phyloP scores from a whole-genome alignment of 2,888 invertebrate species.

The Athalia circularis region DNA sequence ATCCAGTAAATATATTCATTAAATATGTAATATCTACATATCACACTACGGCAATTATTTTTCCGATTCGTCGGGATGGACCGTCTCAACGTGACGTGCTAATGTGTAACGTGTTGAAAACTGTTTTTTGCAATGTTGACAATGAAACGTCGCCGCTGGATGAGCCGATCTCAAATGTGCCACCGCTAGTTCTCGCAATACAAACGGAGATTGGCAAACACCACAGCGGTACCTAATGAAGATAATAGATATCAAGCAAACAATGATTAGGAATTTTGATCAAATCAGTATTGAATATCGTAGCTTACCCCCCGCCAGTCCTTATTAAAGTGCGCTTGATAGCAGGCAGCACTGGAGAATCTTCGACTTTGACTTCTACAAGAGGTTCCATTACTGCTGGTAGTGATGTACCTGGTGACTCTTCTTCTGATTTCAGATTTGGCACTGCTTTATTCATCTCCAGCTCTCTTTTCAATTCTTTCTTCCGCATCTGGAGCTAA shows the following conservation, averaged over 20 bases:
- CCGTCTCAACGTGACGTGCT: slow-evolving; percentile 66
- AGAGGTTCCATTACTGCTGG: slow-evolving; percentile 58
- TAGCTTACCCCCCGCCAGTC: slow-evolving; percentile 62
- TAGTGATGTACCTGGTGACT: slow-evolving; percentile 56
- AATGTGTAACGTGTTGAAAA: slow-evolving; percentile 67
- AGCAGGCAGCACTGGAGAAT: slow-evolving; percentile 59
- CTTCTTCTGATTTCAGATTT: slow-evolving; percentile 58
- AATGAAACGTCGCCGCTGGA: slow-evolving; percentile 68
- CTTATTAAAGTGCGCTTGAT: slow-evolving; percentile 65
- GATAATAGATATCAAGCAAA: slow-evolving; percentile 8
- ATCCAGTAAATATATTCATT: neutral
- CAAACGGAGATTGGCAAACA: slow-evolving; percentile 67
- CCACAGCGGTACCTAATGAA: slow-evolving; percentile 66
- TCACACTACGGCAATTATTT: slow-evolving; percentile 55
- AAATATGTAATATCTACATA: slow-evolving; percentile 20
- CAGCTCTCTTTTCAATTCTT: slow-evolving; percentile 53
- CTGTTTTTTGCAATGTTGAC: slow-evolving; percentile 68
- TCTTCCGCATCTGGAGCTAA: slow-evolving; percentile 52
- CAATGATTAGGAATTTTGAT: slow-evolving; percentile 12
- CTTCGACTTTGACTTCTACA: slow-evolving; percentile 60
- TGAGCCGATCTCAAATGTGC: slow-evolving; percentile 69
- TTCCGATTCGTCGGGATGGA: slow-evolving; percentile 66
- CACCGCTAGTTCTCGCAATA: slow-evolving; percentile 65
- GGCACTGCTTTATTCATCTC: slow-evolving; percentile 56
- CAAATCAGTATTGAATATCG: slow-evolving; percentile 1